Conservation (phyloP, 2,888 invertebrate genomes). For the Choreutis nemorana region DNA sequence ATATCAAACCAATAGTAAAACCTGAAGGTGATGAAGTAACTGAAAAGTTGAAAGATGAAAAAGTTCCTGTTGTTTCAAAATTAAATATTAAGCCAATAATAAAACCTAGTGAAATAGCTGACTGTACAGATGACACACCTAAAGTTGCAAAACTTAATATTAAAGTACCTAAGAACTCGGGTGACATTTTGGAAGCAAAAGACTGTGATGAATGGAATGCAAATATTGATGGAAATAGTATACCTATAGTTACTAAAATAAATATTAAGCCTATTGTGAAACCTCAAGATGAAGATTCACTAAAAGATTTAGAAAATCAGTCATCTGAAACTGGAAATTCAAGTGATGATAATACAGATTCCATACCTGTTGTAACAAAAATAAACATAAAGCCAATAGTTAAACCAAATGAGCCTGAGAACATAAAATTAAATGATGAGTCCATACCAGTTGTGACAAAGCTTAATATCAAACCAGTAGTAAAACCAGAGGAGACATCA, state of each 20-base stretch:
- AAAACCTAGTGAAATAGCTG: constrained; percentile 52
- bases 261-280: constrained; percentile 66
- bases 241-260: constrained; percentile 59
- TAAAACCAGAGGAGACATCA: constrained; percentile 40
- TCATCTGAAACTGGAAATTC: constrained; percentile 55
- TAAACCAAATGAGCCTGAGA: constrained; percentile 36
- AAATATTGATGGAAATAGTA: constrained; percentile 42
- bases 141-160: constrained; percentile 62
- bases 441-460: constrained; percentile 47
- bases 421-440: constrained; percentile 25
- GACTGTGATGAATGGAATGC: constrained; percentile 51
- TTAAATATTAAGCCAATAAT: constrained; percentile 62
- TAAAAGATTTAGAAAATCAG: constrained; percentile 50
- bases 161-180: constrained; percentile 59
- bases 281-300: constrained; percentile 40
- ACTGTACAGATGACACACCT: constrained; percentile 54
- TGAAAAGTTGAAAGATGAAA: constrained; percentile 34
- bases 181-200: constrained; percentile 44
- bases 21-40: constrained; percentile 37
- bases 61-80: constrained; percentile 62
- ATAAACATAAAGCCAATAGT: constrained; percentile 66
- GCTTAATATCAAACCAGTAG: constrained; percentile 47
- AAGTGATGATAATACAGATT: constrained; percentile 53
- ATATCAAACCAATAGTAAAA: constrained; percentile 56
- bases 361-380: constrained; percentile 59